A percentile compares a stretch with the other conserved stretches of the same genome.
Evolutionary conservation across 2,888 invertebrate species (phyloP).

Genomic region (Amphipyra berbera): DNA sequence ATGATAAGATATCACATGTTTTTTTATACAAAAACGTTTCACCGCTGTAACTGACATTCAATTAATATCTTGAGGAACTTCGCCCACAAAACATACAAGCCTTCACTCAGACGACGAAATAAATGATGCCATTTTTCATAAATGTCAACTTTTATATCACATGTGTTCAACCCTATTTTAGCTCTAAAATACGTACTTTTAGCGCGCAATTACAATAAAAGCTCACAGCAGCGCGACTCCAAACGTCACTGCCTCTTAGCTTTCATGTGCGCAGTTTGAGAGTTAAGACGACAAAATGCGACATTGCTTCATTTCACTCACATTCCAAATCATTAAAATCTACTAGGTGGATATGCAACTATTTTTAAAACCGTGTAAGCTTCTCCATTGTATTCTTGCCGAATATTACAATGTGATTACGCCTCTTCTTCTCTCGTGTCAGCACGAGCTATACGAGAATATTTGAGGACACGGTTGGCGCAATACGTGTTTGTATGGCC

Average conservation of each 20-base stretch:
- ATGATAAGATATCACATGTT: neutral
- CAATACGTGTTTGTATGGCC: too few relatives aligned
- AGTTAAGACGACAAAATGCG: conserved; percentile 24
- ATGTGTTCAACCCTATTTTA: conserved; percentile 22
- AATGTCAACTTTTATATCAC: conserved; percentile 4
- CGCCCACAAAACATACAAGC: neutral
- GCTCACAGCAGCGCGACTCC: conserved; percentile 32
- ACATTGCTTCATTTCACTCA: conserved; percentile 31
- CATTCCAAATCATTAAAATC: conserved; percentile 11
- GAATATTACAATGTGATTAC: too few relatives aligned
- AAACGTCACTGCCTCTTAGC: conserved; percentile 25
- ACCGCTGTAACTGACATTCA: conserved; percentile 4
- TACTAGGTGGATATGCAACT: neutral
- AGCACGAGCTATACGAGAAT: too few relatives aligned
- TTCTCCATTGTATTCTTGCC: too few relatives aligned
- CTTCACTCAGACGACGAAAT: neutral
- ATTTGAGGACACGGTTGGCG: too few relatives aligned
- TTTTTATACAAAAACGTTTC: neutral
- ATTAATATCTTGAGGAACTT: conserved; percentile 9
- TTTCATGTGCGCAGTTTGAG: conserved; percentile 21
- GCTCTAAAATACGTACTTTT: conserved; percentile 33
- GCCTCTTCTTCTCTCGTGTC: too few relatives aligned
- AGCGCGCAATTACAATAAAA: conserved; percentile 54
- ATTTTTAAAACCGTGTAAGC: too few relatives aligned
- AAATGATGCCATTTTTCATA: conserved; percentile 14